Conservation (phyloP, 2,113 vertebrate genomes). For the Sardina pilchardus region DNA sequence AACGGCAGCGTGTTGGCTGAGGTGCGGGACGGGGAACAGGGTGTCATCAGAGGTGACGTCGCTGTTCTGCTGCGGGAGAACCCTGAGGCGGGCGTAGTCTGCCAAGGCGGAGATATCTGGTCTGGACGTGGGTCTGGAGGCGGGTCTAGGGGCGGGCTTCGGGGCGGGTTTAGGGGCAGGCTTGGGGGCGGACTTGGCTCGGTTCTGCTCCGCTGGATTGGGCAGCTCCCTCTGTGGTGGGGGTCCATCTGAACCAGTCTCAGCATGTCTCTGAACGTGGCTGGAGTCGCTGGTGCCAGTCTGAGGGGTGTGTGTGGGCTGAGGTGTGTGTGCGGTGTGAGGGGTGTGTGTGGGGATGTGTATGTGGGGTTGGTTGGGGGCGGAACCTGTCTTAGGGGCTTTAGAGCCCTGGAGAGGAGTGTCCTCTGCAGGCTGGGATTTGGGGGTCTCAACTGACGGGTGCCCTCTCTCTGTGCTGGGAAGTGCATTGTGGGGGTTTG, state of each 20-base stretch:
- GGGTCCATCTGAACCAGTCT: neutral
- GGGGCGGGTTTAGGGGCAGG: neutral
- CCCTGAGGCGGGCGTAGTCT: slow-evolving; percentile 49
- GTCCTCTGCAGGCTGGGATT: neutral
- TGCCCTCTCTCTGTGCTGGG: neutral
- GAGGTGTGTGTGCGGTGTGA: neutral
- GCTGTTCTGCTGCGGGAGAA: slow-evolving; percentile 44
- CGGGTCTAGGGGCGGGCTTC: neutral
- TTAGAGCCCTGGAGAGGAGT: neutral
- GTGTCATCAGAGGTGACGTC: slow-evolving; percentile 25
- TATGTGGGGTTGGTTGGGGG: neutral
- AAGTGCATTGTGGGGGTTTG: neutral
- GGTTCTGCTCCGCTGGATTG: neutral
- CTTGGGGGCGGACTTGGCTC: neutral
- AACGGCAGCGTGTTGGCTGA: neutral
- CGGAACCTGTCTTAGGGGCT: neutral
- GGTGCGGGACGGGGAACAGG: neutral
- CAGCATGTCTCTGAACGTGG: slow-evolving; percentile 21
- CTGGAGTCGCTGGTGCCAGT: neutral
- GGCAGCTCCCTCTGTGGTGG: neutral
- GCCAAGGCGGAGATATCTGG: slow-evolving; percentile 51
- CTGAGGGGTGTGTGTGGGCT: neutral
- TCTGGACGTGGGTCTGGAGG: neutral
- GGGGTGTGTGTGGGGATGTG: neutral
- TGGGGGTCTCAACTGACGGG: neutral